These are phyloP conservation scores for Fulica atra DNA, from an alignment of 2,113 vertebrate species.

Conservation along the genomic window DNA sequence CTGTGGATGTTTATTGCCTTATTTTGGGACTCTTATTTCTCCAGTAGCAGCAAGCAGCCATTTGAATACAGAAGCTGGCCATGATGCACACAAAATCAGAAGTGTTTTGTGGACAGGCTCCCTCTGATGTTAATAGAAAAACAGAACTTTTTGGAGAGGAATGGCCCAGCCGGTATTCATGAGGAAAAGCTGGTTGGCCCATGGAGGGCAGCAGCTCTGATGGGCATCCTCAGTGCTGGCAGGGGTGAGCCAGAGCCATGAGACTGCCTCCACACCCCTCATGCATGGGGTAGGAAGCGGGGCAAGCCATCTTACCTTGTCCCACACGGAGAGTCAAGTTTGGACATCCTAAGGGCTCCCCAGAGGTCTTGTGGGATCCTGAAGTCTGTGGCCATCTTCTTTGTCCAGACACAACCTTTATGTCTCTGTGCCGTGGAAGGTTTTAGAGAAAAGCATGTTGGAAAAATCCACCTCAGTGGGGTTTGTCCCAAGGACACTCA, in stretches of 20 bases:
- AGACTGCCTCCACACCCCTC: not conserved
- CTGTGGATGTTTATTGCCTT: conserved; percentile 21
- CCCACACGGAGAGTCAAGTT: accelerated
- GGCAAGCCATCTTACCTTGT: not conserved
- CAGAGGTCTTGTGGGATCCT: not conserved
- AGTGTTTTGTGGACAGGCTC: not conserved
- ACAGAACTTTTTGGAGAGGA: not conserved
- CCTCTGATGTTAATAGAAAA: not conserved
- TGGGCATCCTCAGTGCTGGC: not conserved
- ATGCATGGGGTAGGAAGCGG: not conserved
- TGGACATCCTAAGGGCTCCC: not conserved
- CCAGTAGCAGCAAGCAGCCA: not conserved
- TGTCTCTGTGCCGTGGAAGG: not conserved
- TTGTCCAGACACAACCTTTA: not conserved
- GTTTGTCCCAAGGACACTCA: not conserved
- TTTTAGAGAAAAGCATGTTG: not conserved
- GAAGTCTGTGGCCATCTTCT: not conserved
- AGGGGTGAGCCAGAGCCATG: not conserved
- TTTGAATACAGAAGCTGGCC: not conserved
- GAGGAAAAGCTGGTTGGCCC: not conserved
- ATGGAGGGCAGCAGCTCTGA: accelerated
- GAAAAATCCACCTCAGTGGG: not conserved
- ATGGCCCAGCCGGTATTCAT: not conserved
- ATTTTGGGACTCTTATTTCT: conserved; percentile 12
- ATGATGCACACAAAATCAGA: not conserved